Evolutionary conservation across 2,888 invertebrate species (phyloP), one percentile per base, ranked within the genome.

Genomic region (Plutella xylostella): DNA sequence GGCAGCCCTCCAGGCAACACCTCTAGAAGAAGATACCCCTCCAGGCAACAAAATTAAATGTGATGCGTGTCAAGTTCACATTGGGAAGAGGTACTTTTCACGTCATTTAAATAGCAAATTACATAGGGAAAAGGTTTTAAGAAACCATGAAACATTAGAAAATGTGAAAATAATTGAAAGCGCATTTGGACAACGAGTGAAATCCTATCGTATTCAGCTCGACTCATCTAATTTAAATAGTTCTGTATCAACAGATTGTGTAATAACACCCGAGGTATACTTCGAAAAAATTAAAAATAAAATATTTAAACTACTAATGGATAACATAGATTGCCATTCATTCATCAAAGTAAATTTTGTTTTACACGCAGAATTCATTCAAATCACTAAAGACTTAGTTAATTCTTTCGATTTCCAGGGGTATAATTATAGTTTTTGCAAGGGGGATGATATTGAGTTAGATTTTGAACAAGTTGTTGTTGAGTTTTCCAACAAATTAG

Each of bases 371-470:
- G 45, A 53, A 31, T 55, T 54, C 44, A 33, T 51, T 28, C 49
- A 54, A 31, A 41, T 53, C 49, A 48, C 42, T 1, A 53, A 53
- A 49, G 43, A 50, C 9, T 15, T 50, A 14, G 30, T 19, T 18
- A 50, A 50, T 34, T 28, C 28, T 4, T 55, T 55, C 31, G 50
- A 51, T 49, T 56, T 57, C 40, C 50, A 55, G 51, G 52, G 51
- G 22, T 28, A 28, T 15, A 51, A 54, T 40, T 51, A 45, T 42
- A 45, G 50, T 9, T 40, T 51, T 44, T 45, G 22, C 43, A 12
- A 20, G 18, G 40, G 44, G 11, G 53, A 54, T 33, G 50, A 52
- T 22, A 33, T 53, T 50, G 9, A 49, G 46, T 4, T 40, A 52
- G 11, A 17, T 14, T 3, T 39, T 5, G 9, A 39, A 49, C 19